A percentile compares a stretch with the other conserved stretches of the same genome.
Conservation (phyloP, 1,140 invertebrate genomes). For the Hypothenemus hampei region DNA sequence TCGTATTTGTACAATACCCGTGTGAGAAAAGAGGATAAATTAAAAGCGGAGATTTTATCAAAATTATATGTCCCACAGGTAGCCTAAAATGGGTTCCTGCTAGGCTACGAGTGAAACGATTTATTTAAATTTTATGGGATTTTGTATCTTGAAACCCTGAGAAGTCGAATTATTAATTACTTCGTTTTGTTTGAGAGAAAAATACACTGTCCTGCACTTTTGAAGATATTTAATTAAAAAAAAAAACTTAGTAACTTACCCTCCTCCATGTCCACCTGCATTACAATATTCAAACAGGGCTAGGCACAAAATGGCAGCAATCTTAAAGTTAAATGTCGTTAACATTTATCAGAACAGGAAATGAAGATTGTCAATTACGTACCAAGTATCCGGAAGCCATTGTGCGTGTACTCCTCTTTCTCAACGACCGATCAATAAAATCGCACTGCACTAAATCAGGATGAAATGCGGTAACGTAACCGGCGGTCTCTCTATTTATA, state of each 20-base stretch:
- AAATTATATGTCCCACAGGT: background rate
- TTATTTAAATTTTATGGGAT: slow-evolving; percentile 6
- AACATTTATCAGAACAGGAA: background rate
- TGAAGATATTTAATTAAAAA: slow-evolving; percentile 7
- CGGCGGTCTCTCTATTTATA: slow-evolving; percentile 36
- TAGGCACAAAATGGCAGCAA: slow-evolving; percentile 36
- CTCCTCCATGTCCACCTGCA: slow-evolving; percentile 32
- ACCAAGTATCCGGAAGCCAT: slow-evolving; percentile 38
- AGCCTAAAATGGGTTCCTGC: background rate
- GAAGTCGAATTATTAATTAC: background rate
- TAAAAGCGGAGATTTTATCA: background rate
- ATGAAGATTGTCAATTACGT: slow-evolving; percentile 4
- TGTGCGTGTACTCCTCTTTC: slow-evolving; percentile 20
- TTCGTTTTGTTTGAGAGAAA: no score
- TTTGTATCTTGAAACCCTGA: background rate
- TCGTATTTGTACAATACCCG: no score
- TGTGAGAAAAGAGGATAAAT: slow-evolving; percentile 2
- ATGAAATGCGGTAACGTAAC: slow-evolving; percentile 31
- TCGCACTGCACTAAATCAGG: slow-evolving; percentile 36
- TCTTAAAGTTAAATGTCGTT: slow-evolving; percentile 28
- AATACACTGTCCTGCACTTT: no score
- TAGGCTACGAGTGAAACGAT: background rate
- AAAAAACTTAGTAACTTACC: slow-evolving; percentile 19
- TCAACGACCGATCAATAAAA: slow-evolving; percentile 28
- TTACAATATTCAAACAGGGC: slow-evolving; percentile 29